Evolutionary conservation across 2,888 invertebrate species (phyloP).

Genomic region (Trichogramma evanescens): DNA sequence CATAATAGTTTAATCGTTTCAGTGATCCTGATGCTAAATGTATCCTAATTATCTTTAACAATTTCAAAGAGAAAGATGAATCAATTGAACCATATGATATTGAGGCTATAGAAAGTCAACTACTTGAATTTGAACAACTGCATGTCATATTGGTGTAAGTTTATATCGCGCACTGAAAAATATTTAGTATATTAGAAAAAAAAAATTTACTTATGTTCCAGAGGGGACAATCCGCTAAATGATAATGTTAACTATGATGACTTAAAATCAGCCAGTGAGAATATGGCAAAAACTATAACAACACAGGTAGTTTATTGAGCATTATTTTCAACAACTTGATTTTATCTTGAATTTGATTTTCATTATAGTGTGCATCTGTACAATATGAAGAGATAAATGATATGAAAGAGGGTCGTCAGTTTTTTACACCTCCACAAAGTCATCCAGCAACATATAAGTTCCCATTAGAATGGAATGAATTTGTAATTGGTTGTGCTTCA

Average conservation of each 20-base stretch:
- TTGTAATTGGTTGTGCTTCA: slow-evolving; percentile 24
- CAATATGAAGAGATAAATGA: slow-evolving; percentile 24
- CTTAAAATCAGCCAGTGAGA: slow-evolving; percentile 21
- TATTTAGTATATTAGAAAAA: not conserved
- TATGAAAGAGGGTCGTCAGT: slow-evolving; percentile 22
- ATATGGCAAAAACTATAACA: slow-evolving; percentile 23
- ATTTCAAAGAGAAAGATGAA: slow-evolving; percentile 28
- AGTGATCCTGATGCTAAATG: slow-evolving; percentile 1
- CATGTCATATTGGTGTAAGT: slow-evolving; percentile 29
- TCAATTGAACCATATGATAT: slow-evolving; percentile 23
- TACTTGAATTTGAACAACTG: slow-evolving; percentile 13
- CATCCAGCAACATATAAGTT: slow-evolving; percentile 19
- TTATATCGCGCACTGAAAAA: not conserved
- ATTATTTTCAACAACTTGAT: not conserved
- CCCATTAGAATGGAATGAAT: slow-evolving; percentile 24
- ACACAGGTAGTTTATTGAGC: slow-evolving; percentile 21
- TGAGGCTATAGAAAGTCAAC: slow-evolving; percentile 12
- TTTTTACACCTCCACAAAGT: slow-evolving; percentile 19
- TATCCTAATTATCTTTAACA: slow-evolving; percentile 28
- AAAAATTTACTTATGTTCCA: slow-evolving; percentile 18
- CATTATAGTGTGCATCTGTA: slow-evolving; percentile 19
- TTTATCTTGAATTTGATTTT: slow-evolving; percentile 1
- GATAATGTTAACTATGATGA: slow-evolving; percentile 1
- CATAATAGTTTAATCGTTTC: not conserved
- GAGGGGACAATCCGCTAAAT: slow-evolving; percentile 24